Evolutionary conservation across 2,797 vertebrate species (phyloP).

Genomic region (Eremophila alpestris): DNA sequence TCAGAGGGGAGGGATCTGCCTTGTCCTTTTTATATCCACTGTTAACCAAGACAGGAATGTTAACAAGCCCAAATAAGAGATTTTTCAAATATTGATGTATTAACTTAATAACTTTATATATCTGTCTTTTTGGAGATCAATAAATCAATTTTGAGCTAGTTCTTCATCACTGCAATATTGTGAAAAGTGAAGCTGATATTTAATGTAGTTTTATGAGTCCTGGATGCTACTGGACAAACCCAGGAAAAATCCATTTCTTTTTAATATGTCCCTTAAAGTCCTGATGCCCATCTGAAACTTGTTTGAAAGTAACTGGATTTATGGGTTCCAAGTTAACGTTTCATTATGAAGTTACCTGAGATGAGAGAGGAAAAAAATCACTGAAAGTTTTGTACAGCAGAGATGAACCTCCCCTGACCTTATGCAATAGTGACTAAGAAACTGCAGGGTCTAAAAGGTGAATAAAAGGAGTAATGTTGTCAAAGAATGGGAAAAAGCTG

Average conservation of each 20-base stretch:
- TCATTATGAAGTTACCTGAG: not conserved
- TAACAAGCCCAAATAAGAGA: constrained; percentile 20
- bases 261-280: not conserved
- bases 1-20: not conserved
- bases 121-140: constrained; percentile 30
- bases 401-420: not conserved
- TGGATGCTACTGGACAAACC: constrained; percentile 6
- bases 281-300: not conserved
- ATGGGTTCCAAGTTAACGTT: not conserved
- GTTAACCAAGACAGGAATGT: not conserved
- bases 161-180: constrained; percentile 19
- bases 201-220: constrained; percentile 2
- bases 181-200: constrained; percentile 22
- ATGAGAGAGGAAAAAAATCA: not conserved
- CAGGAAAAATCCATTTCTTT: not conserved
- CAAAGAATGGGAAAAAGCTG: not conserved
- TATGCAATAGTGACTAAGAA: not conserved
- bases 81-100: not conserved
- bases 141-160: constrained; percentile 24
- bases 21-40: not conserved
- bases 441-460: not conserved
- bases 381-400: not conserved
- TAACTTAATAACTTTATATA: constrained; percentile 41
- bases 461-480: not conserved
- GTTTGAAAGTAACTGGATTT: constrained; percentile 26